Percentiles rank a stretch among this genome's conserved stretches.
Conservation (phyloP, 2,888 invertebrate genomes). For the Lysandra coridon region DNA sequence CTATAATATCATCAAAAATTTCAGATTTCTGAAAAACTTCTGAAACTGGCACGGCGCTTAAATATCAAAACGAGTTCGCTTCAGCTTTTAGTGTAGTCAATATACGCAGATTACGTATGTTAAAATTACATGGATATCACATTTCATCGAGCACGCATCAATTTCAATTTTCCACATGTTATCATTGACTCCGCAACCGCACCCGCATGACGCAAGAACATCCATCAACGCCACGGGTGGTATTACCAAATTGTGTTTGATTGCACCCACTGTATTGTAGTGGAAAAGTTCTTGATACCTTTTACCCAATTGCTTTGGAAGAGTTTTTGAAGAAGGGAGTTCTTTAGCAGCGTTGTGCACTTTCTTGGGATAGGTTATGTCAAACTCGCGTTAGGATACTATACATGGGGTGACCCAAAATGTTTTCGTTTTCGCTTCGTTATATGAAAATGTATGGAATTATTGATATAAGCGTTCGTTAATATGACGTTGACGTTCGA, state of each 20-base stretch:
- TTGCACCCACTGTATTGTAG: neutral
- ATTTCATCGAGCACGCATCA: conserved; percentile 2
- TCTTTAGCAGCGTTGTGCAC: no score
- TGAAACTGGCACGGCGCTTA: no score
- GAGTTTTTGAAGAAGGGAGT: no score
- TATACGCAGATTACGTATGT: neutral
- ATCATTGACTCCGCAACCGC: neutral
- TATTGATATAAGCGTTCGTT: no score
- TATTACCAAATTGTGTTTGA: neutral
- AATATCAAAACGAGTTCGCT: no score
- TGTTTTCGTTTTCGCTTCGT: no score
- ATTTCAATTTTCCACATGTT: conserved; percentile 7
- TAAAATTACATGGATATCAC: neutral
- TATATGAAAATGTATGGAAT: no score
- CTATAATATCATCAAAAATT: no score
- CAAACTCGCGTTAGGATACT: neutral
- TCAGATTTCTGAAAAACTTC: no score
- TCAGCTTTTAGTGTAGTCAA: neutral
- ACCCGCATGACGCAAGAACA: neutral
- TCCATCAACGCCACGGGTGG: conserved; percentile 2
- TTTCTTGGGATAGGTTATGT: no score
- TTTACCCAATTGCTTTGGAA: neutral
- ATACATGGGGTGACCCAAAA: no score
- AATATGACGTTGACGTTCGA: no score
- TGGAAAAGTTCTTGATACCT: neutral